Evolutionary conservation across 2,113 vertebrate genomes (phyloP).

Genomic region (Stegastes partitus): DNA sequence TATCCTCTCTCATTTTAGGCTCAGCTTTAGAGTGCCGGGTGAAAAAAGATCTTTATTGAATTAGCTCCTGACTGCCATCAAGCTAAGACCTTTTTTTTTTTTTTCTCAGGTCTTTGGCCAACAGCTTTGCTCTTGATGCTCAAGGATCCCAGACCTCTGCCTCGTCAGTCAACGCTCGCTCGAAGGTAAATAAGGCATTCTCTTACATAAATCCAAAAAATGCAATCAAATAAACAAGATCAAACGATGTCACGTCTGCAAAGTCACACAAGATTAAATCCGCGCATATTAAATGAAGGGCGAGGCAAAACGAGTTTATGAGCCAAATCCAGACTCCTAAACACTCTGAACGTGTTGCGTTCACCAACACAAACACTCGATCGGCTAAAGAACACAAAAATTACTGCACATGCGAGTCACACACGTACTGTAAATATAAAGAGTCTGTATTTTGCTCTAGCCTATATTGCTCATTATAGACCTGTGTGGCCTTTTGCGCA

Average conservation of each 20-base stretch:
- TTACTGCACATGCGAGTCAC: conserved; percentile 66
- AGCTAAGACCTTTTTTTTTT: conserved; percentile 28
- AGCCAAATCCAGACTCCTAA: conserved; percentile 59
- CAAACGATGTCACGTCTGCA: conserved; percentile 46
- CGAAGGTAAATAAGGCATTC: conserved; percentile 46
- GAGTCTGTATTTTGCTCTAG: conserved; percentile 70
- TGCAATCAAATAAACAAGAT: conserved; percentile 50
- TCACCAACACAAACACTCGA: conserved; percentile 53
- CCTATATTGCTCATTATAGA: conserved; percentile 60
- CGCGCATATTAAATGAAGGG: conserved; percentile 49
- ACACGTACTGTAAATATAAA: conserved; percentile 63
- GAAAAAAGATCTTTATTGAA: conserved; percentile 78
- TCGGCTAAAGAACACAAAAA: conserved; percentile 47
- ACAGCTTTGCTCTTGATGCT: conserved; percentile 46
- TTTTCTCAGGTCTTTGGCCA: conserved; percentile 63
- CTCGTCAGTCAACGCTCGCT: conserved; percentile 39
- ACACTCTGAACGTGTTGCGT: conserved; percentile 53
- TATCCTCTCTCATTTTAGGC: conserved; percentile 56
- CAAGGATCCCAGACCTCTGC: conserved; percentile 38
- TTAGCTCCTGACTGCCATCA: conserved; percentile 70
- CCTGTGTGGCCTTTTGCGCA: conserved; percentile 77
- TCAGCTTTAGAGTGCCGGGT: conserved; percentile 25
- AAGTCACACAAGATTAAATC: conserved; percentile 38
- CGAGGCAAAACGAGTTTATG: conserved; percentile 53
- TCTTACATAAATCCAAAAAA: conserved; percentile 38